Conservation (phyloP, 2,888 invertebrate genomes). For the Pseudococcus viburni region DNA sequence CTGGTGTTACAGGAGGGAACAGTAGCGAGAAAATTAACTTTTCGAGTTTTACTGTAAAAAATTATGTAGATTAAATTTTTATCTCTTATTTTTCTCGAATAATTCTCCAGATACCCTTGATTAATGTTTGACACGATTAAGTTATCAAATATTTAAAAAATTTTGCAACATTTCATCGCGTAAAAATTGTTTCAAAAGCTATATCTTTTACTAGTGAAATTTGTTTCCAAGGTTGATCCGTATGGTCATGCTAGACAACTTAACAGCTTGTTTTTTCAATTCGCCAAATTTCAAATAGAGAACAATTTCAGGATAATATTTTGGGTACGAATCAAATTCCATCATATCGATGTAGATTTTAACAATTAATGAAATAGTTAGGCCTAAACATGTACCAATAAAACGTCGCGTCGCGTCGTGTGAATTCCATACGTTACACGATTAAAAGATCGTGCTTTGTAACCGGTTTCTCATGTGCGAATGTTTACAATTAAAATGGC, state of each 20-base stretch:
- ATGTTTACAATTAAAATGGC: conserved; percentile 29
- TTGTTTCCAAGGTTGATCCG: neutral
- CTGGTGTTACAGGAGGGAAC: no score
- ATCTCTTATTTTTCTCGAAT: neutral
- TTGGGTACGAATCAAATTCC: neutral
- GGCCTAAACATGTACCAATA: no score
- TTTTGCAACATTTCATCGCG: neutral
- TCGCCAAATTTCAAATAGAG: neutral
- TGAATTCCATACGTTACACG: neutral
- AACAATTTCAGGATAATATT: conserved; percentile 3
- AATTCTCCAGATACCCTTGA: neutral
- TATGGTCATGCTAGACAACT: neutral
- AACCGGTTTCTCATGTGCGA: neutral
- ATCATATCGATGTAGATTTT: neutral
- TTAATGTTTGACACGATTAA: neutral
- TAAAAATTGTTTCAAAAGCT: neutral
- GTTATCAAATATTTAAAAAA: neutral
- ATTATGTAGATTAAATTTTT: neutral
- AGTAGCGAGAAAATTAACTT: neutral
- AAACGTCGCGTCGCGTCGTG: neutral
- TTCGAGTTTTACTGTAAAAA: neutral
- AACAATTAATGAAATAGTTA: neutral
- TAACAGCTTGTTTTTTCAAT: neutral
- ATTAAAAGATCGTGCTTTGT: neutral
- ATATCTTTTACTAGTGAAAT: no score